These are phyloP conservation scores for Tragelaphus strepsiceros DNA, from an alignment of 2,113 vertebrate genomes.

Conservation along the genomic window DNA sequence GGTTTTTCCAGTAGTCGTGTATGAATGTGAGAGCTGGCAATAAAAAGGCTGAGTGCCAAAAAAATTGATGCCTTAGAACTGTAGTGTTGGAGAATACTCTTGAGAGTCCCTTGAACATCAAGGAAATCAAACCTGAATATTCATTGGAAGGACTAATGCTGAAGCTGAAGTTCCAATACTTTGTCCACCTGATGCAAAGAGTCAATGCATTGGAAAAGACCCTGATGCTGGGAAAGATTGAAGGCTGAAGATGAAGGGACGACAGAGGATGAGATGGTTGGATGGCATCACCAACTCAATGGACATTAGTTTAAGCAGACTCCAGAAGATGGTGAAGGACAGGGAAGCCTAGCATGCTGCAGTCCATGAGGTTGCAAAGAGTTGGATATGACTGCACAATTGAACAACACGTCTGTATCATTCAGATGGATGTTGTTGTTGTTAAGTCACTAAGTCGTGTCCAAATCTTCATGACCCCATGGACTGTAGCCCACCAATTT, in stretches of 20 bases:
- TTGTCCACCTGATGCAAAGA: neutral
- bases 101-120: neutral
- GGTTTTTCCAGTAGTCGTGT: neutral
- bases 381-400: rapidly evolving
- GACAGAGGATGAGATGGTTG: neutral
- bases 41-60: neutral
- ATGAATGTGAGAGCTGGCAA: neutral
- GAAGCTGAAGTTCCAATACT: neutral
- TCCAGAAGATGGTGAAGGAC: neutral
- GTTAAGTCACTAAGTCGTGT: neutral
- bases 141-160: neutral
- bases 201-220: neutral
- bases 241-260: neutral
- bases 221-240: neutral
- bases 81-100: neutral
- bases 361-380: neutral
- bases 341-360: neutral
- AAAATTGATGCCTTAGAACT: neutral
- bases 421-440: neutral
- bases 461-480: neutral
- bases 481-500: neutral
- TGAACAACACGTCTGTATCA: neutral
- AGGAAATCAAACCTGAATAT: neutral
- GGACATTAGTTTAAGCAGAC: neutral
- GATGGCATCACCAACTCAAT: neutral